Evolutionary conservation across 2,888 invertebrate genomes (phyloP).

Genomic region (Athetis lepigone): DNA sequence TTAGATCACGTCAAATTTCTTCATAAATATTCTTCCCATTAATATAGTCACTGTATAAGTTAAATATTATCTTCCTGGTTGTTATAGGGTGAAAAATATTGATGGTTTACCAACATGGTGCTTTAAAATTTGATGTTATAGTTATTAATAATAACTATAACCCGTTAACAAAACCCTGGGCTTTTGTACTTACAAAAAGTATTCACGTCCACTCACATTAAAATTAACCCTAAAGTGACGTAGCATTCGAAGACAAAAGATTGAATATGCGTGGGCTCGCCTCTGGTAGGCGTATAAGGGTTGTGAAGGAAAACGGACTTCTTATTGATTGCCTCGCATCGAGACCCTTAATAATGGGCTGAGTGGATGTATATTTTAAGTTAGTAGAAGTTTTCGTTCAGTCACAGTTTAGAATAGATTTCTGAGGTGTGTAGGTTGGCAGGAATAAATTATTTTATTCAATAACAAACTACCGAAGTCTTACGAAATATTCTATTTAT

Average conservation of each 20-base stretch:
- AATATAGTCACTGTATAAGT: too few relatives aligned
- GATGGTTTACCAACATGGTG: too few relatives aligned
- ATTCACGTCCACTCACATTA: background rate
- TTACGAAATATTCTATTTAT: too few relatives aligned
- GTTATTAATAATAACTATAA: too few relatives aligned
- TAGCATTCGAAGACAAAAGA: background rate
- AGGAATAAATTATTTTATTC: background rate
- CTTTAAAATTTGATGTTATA: too few relatives aligned
- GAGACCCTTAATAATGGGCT: constrained; percentile 34
- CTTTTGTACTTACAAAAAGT: background rate
- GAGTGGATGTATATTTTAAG: constrained; percentile 20
- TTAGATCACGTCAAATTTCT: too few relatives aligned
- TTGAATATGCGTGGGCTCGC: constrained; percentile 21
- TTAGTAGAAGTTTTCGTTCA: constrained; percentile 5
- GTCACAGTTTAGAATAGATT: constrained; percentile 1
- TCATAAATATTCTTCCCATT: too few relatives aligned
- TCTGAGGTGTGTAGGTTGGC: background rate
- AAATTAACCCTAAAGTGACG: constrained; percentile 2
- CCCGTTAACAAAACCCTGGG: too few relatives aligned
- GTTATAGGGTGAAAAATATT: too few relatives aligned
- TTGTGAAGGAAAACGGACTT: constrained; percentile 18
- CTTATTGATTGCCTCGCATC: constrained; percentile 39
- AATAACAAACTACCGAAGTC: too few relatives aligned
- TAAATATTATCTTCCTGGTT: too few relatives aligned
- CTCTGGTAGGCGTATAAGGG: constrained; percentile 18